These are phyloP conservation scores for Conistra vaccinii DNA, from an alignment of 2,888 invertebrate species.

Conservation along the genomic window DNA sequence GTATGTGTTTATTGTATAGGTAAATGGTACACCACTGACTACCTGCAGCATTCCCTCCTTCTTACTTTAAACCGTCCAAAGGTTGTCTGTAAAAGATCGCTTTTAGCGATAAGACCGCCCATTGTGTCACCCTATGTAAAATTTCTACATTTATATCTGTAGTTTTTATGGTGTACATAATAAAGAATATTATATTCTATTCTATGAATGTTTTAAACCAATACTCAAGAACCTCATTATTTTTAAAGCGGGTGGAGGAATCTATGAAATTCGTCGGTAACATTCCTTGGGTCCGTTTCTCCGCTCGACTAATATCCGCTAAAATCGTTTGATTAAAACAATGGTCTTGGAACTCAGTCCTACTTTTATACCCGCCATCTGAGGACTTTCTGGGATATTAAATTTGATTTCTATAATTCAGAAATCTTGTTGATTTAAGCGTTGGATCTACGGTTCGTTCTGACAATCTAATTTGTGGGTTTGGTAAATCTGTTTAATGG, in stretches of 20 bases:
- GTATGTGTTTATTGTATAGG: no score
- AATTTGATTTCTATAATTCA: conserved; percentile 57
- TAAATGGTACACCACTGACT: no score
- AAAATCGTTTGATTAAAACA: conserved; percentile 60
- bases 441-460: conserved; percentile 10
- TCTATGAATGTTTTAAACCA: conserved; percentile 66
- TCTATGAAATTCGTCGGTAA: conserved; percentile 48
- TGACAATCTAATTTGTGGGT: conserved; percentile 55
- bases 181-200: no score
- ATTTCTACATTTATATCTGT: no score
- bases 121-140: no score
- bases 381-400: conserved; percentile 47
- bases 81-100: no score
- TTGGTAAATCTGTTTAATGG: conserved; percentile 60
- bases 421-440: conserved; percentile 52
- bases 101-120: no score
- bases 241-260: conserved; percentile 60
- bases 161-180: no score
- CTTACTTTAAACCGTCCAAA: no score
- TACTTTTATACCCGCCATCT: conserved; percentile 48
- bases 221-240: conserved; percentile 64
- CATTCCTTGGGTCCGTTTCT: conserved; percentile 46
- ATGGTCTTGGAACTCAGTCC: conserved; percentile 48
- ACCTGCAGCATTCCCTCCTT: no score
- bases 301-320: conserved; percentile 59